A percentile compares a stretch with the other conserved stretches of the same genome.
Conservation (phyloP, 2,797 vertebrate genomes). For the Passerculus sandwichensis region DNA sequence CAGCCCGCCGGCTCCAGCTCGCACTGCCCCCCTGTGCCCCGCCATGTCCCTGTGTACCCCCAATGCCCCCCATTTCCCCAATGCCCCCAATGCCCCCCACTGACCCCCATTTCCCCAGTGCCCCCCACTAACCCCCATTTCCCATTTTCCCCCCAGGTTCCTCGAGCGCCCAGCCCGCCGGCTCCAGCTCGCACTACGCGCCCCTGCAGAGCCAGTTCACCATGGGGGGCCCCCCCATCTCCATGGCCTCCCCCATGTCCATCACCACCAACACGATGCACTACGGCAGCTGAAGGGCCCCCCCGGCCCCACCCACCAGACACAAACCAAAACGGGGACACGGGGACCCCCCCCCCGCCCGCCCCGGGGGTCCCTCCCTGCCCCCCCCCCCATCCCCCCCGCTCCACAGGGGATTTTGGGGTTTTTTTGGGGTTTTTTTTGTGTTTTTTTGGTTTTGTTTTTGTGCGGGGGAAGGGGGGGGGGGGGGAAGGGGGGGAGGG, state of each 20-base stretch:
- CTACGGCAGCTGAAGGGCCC: constrained; percentile 89
- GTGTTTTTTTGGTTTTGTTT: no score
- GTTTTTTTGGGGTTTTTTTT: no score
- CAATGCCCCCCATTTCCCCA: no score
- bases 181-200: constrained; percentile 86
- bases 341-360: background rate
- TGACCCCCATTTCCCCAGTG: no score
- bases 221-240: constrained; percentile 93
- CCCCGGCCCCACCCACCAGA: background rate
- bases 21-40: no score
- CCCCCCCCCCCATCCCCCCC: background rate
- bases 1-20: no score
- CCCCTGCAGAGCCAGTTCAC: constrained; percentile 93
- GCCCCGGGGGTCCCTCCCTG: background rate
- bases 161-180: constrained; percentile 82
- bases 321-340: background rate
- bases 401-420: background rate
- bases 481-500: background rate
- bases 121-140: no score
- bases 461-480: no score
- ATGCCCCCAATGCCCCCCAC: no score
- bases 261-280: constrained; percentile 97
- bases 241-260: constrained; percentile 96
- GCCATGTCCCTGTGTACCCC: no score
- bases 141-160: constrained; percentile 76